phyloP scores from a whole-genome alignment of 64 coral and sea anemone species.

The Cladopsammia gracilis region DNA sequence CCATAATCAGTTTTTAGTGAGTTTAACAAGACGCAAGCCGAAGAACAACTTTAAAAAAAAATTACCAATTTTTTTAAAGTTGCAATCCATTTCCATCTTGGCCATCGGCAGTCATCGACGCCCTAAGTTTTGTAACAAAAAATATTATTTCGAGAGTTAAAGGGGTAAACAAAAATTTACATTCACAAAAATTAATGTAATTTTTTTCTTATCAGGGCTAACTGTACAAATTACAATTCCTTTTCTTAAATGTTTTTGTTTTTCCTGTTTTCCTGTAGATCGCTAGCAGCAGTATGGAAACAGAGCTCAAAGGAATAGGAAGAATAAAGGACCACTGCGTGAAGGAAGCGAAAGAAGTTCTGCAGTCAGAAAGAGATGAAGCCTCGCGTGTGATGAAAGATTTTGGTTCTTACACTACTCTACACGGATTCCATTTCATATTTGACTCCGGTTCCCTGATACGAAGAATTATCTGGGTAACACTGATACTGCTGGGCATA shows the following conservation, averaged over 20 bases:
- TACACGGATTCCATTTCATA: conserved; percentile 74
- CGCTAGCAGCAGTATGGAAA: not conserved
- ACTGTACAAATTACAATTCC: not conserved
- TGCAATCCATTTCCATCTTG: too few relatives aligned
- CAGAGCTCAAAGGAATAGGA: not conserved
- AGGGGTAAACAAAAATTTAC: too few relatives aligned
- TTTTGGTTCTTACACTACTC: conserved; percentile 60
- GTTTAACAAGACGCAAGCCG: too few relatives aligned
- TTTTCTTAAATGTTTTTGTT: not conserved
- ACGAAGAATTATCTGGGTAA: conserved; percentile 48
- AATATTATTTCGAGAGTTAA: too few relatives aligned
- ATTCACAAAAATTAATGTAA: too few relatives aligned
- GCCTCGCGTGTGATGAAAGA: conserved; percentile 48
- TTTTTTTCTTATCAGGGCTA: not conserved
- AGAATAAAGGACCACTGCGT: not conserved
- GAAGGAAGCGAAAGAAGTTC: not conserved
- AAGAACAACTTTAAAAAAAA: too few relatives aligned
- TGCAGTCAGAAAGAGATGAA: conserved; percentile 4
- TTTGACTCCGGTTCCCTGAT: conserved; percentile 43
- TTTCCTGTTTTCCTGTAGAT: not conserved
- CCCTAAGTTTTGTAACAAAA: too few relatives aligned
- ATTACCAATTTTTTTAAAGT: too few relatives aligned
- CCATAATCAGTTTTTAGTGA: too few relatives aligned
- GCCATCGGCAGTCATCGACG: too few relatives aligned
- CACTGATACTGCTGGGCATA: conserved; percentile 32